Conservation (phyloP, 2,113 vertebrate species). For the Ursus arctos region DNA sequence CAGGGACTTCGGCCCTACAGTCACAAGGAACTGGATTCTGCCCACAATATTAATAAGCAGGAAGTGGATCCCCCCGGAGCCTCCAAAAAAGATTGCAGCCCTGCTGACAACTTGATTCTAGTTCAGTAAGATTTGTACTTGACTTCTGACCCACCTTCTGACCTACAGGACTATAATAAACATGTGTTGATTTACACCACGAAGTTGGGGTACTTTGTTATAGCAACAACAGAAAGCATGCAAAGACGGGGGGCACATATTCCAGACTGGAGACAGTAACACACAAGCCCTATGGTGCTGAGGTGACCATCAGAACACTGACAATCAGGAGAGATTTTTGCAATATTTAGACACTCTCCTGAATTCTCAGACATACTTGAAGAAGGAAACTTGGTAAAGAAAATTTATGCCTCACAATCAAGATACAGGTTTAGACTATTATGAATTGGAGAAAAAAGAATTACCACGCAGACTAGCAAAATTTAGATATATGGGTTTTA, state of each 20-base stretch:
- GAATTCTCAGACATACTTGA: not conserved
- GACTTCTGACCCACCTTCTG: not conserved
- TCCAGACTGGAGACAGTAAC: not conserved
- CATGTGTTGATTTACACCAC: not conserved
- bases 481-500: not conserved
- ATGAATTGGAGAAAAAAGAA: not conserved
- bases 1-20: not conserved
- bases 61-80: not conserved
- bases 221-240: not conserved
- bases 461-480: not conserved
- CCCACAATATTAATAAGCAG: not conserved
- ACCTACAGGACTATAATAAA: not conserved
- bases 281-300: not conserved
- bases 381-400: not conserved
- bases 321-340: not conserved
- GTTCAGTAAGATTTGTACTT: not conserved
- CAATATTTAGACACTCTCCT: not conserved
- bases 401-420: not conserved
- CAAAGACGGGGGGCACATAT: not conserved
- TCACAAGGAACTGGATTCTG: not conserved
- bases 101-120: not conserved
- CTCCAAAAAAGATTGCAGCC: not conserved
- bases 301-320: not conserved
- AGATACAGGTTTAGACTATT: not conserved
- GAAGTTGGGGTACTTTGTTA: not conserved